These are phyloP conservation scores for Limonius californicus DNA, from an alignment of 1,140 invertebrate species.

Conservation along the genomic window DNA sequence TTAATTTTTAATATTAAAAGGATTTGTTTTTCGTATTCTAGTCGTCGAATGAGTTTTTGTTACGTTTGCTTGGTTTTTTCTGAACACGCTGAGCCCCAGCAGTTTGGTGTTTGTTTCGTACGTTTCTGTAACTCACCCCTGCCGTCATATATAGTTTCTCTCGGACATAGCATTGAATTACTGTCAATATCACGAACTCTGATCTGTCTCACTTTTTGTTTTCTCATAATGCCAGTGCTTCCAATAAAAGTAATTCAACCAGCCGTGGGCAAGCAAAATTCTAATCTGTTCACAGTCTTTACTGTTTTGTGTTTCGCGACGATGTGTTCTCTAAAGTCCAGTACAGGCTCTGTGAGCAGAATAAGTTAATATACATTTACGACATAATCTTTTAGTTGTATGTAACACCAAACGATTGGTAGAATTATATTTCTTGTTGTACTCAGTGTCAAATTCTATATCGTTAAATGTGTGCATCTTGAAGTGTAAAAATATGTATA, in stretches of 20 bases:
- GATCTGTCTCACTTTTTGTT: not conserved
- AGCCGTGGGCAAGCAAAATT: not conserved
- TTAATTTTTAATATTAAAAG: not conserved
- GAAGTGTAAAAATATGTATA: conserved; percentile 16
- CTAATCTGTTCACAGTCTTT: not conserved
- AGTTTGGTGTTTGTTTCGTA: no score
- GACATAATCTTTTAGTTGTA: not conserved
- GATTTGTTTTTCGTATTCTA: not conserved
- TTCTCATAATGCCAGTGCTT: conserved; percentile 1
- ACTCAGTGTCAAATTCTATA: conserved; percentile 24
- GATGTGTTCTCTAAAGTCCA: not conserved
- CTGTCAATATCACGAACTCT: no score
- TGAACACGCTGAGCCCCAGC: no score
- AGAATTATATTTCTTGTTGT: conserved; percentile 22
- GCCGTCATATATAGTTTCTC: no score
- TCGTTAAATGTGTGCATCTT: conserved; percentile 22
- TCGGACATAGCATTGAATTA: no score
- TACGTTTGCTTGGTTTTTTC: not conserved
- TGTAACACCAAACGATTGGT: conserved; percentile 8
- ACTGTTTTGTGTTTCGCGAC: not conserved
- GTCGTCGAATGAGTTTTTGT: not conserved
- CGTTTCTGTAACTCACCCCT: not conserved
- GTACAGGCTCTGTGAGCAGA: not conserved
- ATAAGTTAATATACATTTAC: no score
- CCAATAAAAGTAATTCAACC: not conserved